Evolutionary conservation across 2,113 vertebrate genomes (phyloP), one percentile per base, ranked within the genome.

Genomic region (Cyphotilapia sp.): DNA sequence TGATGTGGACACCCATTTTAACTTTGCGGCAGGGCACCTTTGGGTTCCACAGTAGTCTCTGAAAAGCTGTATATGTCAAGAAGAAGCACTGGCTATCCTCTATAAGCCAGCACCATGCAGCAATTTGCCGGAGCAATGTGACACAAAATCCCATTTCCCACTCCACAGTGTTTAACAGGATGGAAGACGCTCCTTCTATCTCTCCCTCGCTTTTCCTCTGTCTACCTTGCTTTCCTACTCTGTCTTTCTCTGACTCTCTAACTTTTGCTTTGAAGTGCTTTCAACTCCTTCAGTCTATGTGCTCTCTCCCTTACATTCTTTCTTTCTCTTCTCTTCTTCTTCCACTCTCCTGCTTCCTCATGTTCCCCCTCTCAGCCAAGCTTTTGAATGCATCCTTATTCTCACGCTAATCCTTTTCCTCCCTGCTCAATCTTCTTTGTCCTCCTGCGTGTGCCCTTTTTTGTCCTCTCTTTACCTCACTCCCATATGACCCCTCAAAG

Each of bases 91-190:
- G 57, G 82, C 89, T 90, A 45, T 86, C 88, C 85, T 85, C 88
- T 81, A 81, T 91, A 83, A 91, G 74, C 92, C 86, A 81, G 81
- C 85, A 63, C 76, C 53, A 86, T 88, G 89, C 87, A 82, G 81
- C 91, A 92, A 94, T 93, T 88, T 91, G 51, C 88, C 61, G 9
- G 76, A 88, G 89, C 92, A 89, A 89, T 88, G 89, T 90, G 90
- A 95, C 90, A 91, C 81, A 84, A 92, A 95, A 92, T 94, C 94
- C 90, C 76, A 95, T 95, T 94, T 93, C 90, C 89, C 45, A 87
- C 90, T 92, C 87, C 66, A 76, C 90, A 85, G 89, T 90, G 86
- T 89, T 88, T 94, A 92, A 93, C 85, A 89, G 88, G 91, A 93
- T 90, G 63, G 93, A 87, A 63, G 86, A n/a, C 7, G 29, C 22